Conservation (phyloP, 64 coral and sea anemone genomes). For the Montipora efflorescens region DNA sequence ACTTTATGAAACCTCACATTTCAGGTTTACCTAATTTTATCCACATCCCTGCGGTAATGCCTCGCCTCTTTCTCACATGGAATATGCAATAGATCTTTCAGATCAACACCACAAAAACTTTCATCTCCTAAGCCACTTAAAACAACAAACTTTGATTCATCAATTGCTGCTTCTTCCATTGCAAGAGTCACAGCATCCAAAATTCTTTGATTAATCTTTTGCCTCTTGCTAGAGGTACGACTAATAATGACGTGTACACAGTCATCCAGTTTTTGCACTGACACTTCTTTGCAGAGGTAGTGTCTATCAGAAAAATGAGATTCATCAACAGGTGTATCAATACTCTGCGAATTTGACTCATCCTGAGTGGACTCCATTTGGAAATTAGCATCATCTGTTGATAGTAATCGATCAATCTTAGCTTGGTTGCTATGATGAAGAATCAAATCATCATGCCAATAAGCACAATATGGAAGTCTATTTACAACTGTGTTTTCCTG, state of each 20-base stretch:
- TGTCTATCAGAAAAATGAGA: constrained; percentile 43
- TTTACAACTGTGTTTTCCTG: constrained; percentile 78
- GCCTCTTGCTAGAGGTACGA: constrained; percentile 83
- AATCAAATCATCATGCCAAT: constrained; percentile 74
- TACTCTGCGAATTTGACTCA: neutral
- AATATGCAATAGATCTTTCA: constrained; percentile 74
- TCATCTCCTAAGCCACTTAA: constrained; percentile 91
- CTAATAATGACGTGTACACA: constrained; percentile 80
- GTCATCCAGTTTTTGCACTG: constrained; percentile 75
- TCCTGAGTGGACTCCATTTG: neutral
- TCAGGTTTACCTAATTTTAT: constrained; percentile 86
- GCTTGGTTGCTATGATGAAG: constrained; percentile 24
- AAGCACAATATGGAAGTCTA: constrained; percentile 83
- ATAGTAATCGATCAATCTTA: constrained; percentile 22
- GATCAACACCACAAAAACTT: constrained; percentile 89
- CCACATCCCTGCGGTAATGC: constrained; percentile 89
- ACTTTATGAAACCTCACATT: neutral
- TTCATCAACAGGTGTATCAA: constrained; percentile 25
- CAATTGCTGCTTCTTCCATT: constrained; percentile 90
- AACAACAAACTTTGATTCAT: constrained; percentile 79
- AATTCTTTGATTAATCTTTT: constrained; percentile 86
- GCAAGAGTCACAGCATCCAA: constrained; percentile 92
- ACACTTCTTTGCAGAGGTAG: constrained; percentile 86
- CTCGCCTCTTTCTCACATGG: constrained; percentile 81
- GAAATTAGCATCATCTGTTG: constrained; percentile 17